Conservation (phyloP, 2,797 vertebrate species). For the Tadarida brasiliensis region DNA sequence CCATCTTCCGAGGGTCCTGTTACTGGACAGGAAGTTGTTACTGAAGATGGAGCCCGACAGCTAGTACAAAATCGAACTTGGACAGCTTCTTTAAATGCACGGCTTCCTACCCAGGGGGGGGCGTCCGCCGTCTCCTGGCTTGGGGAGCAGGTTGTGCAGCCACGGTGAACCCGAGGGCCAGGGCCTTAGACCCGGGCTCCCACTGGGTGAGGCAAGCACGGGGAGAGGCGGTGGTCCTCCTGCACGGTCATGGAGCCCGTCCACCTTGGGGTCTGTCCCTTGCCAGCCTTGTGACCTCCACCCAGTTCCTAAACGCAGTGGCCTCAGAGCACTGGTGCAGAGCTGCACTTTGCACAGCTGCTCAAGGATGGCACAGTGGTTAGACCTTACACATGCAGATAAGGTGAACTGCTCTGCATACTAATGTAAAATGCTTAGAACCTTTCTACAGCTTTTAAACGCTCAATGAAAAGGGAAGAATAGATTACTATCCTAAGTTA, state of each 20-base stretch:
- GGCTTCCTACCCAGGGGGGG: background rate
- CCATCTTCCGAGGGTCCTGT: background rate
- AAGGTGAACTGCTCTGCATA: background rate
- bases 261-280: background rate
- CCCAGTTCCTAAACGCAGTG: background rate
- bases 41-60: background rate
- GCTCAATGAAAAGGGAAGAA: background rate
- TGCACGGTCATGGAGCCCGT: accelerated
- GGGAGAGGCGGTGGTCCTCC: background rate
- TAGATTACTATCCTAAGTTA: background rate
- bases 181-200: background rate
- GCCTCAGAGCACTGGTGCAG: background rate
- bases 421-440: background rate
- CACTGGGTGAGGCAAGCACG: background rate
- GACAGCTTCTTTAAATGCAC: background rate
- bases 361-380: background rate
- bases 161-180: background rate
- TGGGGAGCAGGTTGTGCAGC: background rate
- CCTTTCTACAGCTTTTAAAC: background rate
- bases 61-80: background rate
- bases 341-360: background rate
- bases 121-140: background rate
- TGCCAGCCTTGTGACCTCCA: background rate
- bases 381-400: background rate
- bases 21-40: background rate